A percentile compares a stretch with the other conserved stretches of the same genome.
These are phyloP conservation scores for Trichosurus vulpecula DNA, from an alignment of 2,797 vertebrate species.

Conservation along the genomic window DNA sequence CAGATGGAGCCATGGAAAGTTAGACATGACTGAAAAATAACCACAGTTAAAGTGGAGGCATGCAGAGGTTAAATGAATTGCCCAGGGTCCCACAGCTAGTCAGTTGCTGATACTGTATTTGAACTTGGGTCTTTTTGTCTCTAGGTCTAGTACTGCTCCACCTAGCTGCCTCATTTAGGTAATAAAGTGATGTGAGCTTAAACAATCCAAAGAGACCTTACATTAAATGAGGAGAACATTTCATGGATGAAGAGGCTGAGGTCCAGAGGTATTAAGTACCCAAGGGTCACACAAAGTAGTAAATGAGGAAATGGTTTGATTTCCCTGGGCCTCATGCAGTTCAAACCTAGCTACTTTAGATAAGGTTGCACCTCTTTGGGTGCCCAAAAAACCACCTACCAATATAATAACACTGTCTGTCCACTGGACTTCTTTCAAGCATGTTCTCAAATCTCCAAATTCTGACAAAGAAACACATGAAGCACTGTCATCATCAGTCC, in stretches of 20 bases:
- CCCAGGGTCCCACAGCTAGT: background rate
- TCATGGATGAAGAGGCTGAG: background rate
- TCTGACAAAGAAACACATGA: background rate
- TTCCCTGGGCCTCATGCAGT: background rate
- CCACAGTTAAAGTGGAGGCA: no score
- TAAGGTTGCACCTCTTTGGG: background rate
- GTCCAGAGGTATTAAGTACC: background rate
- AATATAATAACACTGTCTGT: background rate
- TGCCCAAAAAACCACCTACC: background rate
- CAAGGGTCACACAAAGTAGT: background rate
- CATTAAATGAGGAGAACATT: background rate
- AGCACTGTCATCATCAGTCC: background rate
- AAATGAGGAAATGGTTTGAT: background rate
- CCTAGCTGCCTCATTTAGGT: background rate
- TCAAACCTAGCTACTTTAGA: background rate
- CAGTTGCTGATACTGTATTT: background rate
- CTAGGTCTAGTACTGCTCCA: background rate
- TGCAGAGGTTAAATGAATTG: background rate
- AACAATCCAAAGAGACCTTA: no score
- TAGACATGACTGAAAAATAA: no score
- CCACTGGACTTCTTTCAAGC: background rate
- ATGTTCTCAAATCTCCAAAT: slow-evolving; percentile 16
- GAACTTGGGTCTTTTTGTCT: background rate
- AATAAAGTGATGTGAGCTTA: background rate
- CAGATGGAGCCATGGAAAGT: no score